Percentiles rank a stretch among this genome's conserved stretches.
These are phyloP conservation scores for Tetrao urogallus DNA, from an alignment of 2,113 vertebrate genomes.

Conservation along the genomic window DNA sequence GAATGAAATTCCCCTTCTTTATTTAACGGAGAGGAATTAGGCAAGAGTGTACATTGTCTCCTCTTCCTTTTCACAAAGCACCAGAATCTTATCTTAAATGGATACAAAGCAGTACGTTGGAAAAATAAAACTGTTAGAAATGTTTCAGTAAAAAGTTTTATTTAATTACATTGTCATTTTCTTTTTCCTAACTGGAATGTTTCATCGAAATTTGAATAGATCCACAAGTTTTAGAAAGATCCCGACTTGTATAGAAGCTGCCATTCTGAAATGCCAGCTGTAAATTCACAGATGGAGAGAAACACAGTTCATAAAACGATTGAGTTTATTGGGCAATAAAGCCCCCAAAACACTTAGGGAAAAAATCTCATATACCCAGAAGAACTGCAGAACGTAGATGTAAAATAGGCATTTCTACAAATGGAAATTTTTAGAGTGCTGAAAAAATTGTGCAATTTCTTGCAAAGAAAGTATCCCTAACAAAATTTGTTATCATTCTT, in stretches of 20 bases:
- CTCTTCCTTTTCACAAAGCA: background rate
- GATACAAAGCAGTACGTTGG: background rate
- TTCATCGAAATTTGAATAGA: background rate
- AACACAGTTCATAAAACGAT: background rate
- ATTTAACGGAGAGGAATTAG: background rate
- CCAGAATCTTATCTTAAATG: background rate
- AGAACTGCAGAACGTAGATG: background rate
- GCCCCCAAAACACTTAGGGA: background rate
- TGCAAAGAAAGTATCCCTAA: background rate
- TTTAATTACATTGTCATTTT: background rate
- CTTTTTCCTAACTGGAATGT: background rate
- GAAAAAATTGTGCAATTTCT: background rate
- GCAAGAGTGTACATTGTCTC: background rate
- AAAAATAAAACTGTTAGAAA: background rate
- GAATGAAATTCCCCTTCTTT: background rate
- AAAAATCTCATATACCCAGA: background rate
- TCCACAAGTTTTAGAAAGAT: background rate
- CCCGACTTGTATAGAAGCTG: background rate
- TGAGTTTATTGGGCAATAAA: background rate
- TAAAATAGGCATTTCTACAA: background rate
- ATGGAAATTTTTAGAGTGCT: background rate
- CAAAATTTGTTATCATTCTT: background rate
- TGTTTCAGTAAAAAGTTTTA: background rate
- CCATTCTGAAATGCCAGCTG: background rate
- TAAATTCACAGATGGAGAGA: background rate